phyloP scores from a whole-genome alignment of 2,797 vertebrate species.

The Novumbra hubbsi region DNA sequence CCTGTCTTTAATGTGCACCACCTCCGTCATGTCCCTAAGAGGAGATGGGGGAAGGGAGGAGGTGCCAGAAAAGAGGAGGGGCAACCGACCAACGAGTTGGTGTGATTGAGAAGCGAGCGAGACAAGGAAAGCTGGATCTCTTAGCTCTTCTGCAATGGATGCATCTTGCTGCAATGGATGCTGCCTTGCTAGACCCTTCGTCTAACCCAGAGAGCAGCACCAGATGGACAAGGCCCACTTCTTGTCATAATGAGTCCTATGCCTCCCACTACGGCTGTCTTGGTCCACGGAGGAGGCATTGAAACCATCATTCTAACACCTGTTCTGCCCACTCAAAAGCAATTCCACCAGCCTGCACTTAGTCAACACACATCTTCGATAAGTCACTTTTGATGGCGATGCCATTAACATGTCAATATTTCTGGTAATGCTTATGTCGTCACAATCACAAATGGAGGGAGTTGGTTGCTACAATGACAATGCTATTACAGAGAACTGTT shows the following conservation, averaged over 20 bases:
- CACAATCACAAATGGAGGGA: neutral
- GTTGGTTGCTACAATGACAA: neutral
- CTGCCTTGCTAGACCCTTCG: neutral
- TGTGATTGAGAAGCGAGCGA: neutral
- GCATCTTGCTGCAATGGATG: neutral
- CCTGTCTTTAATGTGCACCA: conserved; percentile 84
- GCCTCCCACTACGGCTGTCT: neutral
- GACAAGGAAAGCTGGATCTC: neutral
- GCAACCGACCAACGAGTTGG: neutral
- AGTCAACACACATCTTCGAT: neutral
- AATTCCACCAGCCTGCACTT: neutral
- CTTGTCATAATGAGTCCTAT: conserved; percentile 6
- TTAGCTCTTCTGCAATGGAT: neutral
- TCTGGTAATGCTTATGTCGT: neutral
- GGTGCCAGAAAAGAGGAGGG: neutral
- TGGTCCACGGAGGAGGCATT: neutral
- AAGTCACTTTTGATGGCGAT: neutral
- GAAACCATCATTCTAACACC: neutral
- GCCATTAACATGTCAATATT: neutral
- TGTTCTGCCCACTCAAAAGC: neutral
- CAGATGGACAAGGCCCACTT: conserved; percentile 18
- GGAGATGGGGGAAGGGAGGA: neutral
- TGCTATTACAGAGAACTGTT: no score
- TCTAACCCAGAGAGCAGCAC: conserved; percentile 9
- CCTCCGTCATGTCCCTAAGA: conserved; percentile 84